Percentiles rank a stretch among this genome's conserved stretches.
Conservation (phyloP, 1,140 invertebrate genomes). For the Zophobas morio region DNA sequence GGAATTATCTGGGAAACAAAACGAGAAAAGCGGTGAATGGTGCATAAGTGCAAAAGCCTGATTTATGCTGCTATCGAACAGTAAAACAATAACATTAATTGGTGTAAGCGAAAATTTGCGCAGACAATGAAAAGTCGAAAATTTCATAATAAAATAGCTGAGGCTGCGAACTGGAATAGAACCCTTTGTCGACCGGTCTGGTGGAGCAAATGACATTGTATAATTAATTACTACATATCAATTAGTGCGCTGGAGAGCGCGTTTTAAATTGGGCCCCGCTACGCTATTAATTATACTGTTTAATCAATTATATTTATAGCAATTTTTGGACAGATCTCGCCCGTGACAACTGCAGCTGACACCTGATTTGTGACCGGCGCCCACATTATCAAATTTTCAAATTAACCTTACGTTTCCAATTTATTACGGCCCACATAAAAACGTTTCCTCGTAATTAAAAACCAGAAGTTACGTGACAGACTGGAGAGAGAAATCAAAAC, state of each 20-base stretch:
- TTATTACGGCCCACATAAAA: constrained; percentile 14
- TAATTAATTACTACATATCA: constrained; percentile 64
- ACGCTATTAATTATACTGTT: constrained; percentile 60
- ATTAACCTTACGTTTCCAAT: constrained; percentile 40
- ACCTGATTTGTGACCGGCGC: constrained; percentile 38
- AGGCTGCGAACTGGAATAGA: constrained; percentile 56
- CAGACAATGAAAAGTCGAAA: constrained; percentile 57
- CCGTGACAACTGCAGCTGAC: constrained; percentile 40
- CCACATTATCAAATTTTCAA: constrained; percentile 42
- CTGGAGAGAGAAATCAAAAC: too few relatives aligned
- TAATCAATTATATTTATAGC: constrained; percentile 60
- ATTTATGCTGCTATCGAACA: constrained; percentile 40
- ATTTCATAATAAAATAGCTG: constrained; percentile 62
- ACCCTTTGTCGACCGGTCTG: constrained; percentile 52
- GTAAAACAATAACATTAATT: constrained; percentile 49
- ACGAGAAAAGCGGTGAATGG: constrained; percentile 18
- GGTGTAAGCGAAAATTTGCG: constrained; percentile 42
- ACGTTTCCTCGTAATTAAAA: too few relatives aligned
- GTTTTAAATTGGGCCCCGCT: constrained; percentile 61
- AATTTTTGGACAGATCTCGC: constrained; percentile 53
- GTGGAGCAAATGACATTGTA: constrained; percentile 59
- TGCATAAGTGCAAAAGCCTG: constrained; percentile 33
- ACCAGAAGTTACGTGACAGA: too few relatives aligned
- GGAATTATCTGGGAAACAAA: constrained; percentile 24
- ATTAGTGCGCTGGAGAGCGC: constrained; percentile 60